Conservation (phyloP, 1,140 invertebrate species). For the Cataglyphis hispanica region DNA sequence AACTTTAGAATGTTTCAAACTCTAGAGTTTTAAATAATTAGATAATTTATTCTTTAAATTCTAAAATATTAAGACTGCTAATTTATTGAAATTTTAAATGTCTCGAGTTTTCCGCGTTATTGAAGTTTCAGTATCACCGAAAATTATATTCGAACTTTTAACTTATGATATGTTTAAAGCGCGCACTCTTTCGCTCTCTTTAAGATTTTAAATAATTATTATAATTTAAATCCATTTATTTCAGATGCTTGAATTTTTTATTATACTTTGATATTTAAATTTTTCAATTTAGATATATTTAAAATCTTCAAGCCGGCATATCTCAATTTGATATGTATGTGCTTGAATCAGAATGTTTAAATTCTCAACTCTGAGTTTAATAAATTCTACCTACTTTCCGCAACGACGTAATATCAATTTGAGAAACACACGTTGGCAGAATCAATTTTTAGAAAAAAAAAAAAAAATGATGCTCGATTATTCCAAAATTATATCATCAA, state of each 20-base stretch:
- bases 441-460: neutral
- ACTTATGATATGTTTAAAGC: neutral
- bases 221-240: neutral
- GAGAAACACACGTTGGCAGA: neutral
- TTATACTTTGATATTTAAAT: neutral
- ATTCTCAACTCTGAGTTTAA: neutral
- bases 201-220: neutral
- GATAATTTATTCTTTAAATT: neutral
- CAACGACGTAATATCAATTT: neutral
- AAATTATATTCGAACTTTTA: neutral
- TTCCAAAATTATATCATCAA: neutral
- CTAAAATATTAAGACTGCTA: neutral
- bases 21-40: neutral
- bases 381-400: neutral
- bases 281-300: neutral
- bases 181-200: too few species aligned
- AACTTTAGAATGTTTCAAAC: neutral
- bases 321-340: neutral
- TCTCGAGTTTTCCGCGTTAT: neutral
- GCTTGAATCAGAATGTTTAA: neutral
- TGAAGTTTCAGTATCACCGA: too few species aligned
- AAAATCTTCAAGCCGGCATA: constrained; percentile 12
- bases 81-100: neutral
- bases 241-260: too few species aligned
- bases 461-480: neutral